Evolutionary conservation across 2,888 invertebrate species (phyloP), one percentile per base, ranked within the genome.

Genomic region (Cantharis nigra): DNA sequence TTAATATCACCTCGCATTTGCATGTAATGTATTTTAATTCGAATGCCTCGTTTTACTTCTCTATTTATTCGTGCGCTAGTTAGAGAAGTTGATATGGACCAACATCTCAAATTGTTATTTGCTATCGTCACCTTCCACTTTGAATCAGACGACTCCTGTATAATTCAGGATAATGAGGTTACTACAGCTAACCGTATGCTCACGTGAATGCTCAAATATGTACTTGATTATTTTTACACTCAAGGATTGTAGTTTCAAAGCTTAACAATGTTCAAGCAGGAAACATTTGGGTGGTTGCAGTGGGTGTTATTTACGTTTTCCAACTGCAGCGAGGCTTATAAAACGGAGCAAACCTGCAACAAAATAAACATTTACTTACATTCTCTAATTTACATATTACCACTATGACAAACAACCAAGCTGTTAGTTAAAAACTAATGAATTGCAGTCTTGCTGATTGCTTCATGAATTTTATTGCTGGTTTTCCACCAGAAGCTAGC

Each of bases 21-120:
- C 85, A 85, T 85, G 82, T 84, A 84, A 84, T 83, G 84, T 85
- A 85, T 85, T 85, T 85, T 84, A 85, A 85, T 85, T 83, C 82
- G 79, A 70, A 76, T 72, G 77, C 78, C 80, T 77, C 80, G 74
- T 78, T 75, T 79, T 79, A 75, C 77, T 76, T 67, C 80, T 74
- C 72, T 81, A 78, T 80, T 79, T 81, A 81, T 81, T 81, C 78
- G 80, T 77, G 79, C 76, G 72, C 71, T 79, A 78, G 79, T 81
- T 81, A 78, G 74, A 78, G 79, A 49, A 49, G 49, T 74, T 79
- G 79, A 80, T 79, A 80, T 80, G 81, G 81, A 73, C 78, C 67
- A 74, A 76, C 63, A 76, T 78, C 75, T 69, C 74, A 78, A 78
- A 78, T 78, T 78, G 71, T 75, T 78, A 49, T n/a, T 78, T 65